Conservation (phyloP, 2,113 vertebrate species). For the Hepsetus odoe region DNA sequence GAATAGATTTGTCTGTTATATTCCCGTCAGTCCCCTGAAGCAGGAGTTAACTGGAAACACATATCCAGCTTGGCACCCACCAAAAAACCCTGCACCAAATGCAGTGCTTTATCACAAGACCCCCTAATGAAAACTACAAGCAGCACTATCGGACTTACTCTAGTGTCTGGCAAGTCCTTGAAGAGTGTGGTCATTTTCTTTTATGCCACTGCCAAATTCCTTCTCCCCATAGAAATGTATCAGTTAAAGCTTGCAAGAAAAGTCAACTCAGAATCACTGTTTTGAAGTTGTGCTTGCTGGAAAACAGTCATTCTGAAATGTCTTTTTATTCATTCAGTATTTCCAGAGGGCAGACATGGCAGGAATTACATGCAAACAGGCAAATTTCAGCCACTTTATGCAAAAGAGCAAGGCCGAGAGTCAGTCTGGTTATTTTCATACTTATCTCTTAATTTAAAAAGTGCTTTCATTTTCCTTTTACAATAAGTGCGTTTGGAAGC, state of each 20-base stretch:
- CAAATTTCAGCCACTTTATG: not conserved
- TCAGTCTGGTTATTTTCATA: not conserved
- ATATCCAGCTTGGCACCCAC: conserved; percentile 67
- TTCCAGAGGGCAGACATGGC: conserved; percentile 17
- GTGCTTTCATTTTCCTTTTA: no score
- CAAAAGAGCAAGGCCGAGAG: not conserved
- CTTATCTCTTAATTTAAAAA: not conserved
- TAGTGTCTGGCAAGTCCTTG: conserved; percentile 65
- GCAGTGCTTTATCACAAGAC: conserved; percentile 63
- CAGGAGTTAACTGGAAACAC: conserved; percentile 75
- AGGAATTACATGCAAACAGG: not conserved
- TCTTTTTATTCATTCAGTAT: conserved; percentile 60
- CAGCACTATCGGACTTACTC: conserved; percentile 56
- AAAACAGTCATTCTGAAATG: conserved; percentile 68
- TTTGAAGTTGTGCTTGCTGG: conserved; percentile 62
- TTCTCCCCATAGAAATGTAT: not conserved
- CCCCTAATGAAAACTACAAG: conserved; percentile 68
- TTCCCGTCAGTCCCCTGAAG: conserved; percentile 69
- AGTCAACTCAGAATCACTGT: conserved; percentile 66
- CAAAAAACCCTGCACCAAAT: conserved; percentile 65
- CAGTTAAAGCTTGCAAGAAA: not conserved
- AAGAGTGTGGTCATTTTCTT: conserved; percentile 41
- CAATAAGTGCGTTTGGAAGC: no score
- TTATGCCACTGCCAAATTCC: conserved; percentile 22
- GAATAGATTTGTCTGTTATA: conserved; percentile 62